These are phyloP conservation scores for Drosophila anomalata DNA, from an alignment of 2,888 invertebrate genomes.

Conservation along the genomic window DNA sequence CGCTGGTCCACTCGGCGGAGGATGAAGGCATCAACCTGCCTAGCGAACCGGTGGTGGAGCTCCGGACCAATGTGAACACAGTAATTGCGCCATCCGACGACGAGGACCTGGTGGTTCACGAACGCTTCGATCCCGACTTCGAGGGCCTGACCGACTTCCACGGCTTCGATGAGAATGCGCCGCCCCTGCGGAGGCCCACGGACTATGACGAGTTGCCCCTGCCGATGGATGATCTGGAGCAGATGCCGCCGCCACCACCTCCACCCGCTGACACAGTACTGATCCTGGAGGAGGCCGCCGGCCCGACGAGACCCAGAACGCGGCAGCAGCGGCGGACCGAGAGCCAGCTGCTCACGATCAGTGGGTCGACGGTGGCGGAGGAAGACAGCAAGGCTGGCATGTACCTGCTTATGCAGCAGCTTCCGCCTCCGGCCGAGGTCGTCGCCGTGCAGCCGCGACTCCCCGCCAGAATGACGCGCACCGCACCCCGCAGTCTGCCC, in stretches of 20 bases:
- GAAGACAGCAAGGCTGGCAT: constrained; percentile 53
- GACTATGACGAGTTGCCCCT: constrained; percentile 40
- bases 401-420: constrained; percentile 46
- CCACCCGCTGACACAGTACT: neutral
- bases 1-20: constrained; percentile 4
- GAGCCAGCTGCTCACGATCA: neutral
- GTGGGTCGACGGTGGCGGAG: neutral
- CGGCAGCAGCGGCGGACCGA: constrained; percentile 33
- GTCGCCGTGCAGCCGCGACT: neutral
- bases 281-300: neutral
- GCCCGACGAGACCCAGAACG: constrained; percentile 44
- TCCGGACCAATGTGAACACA: neutral
- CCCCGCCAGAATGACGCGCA: constrained; percentile 5
- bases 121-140: constrained; percentile 38
- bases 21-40: constrained; percentile 19
- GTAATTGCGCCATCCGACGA: constrained; percentile 8
- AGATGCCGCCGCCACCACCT: constrained; percentile 10
- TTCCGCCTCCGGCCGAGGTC: constrained; percentile 39
- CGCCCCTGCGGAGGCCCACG: constrained; percentile 39
- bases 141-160: constrained; percentile 49
- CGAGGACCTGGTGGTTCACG: constrained; percentile 21
- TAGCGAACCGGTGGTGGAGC: constrained; percentile 24
- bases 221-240: constrained; percentile 1
- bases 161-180: constrained; percentile 55
- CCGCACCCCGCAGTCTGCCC: constrained; percentile 1